These are phyloP conservation scores for Cheilosia vernalis DNA, from an alignment of 2,888 invertebrate species.

Conservation along the genomic window DNA sequence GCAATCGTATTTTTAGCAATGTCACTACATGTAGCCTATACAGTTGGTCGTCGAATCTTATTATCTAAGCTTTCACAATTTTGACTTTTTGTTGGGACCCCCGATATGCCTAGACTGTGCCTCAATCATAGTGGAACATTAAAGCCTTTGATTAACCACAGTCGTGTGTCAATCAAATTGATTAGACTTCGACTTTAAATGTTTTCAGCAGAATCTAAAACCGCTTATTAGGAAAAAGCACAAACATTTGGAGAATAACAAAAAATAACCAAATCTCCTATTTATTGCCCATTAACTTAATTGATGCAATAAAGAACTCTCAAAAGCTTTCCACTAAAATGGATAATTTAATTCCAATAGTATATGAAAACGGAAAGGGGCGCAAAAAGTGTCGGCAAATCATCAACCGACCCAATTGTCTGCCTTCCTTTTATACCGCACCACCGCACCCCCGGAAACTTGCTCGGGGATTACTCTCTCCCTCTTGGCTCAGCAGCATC, in stretches of 20 bases:
- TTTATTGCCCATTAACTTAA: constrained; percentile 65
- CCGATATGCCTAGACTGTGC: no score
- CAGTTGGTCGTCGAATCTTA: no score
- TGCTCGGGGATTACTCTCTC: constrained; percentile 27
- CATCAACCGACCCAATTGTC: constrained; percentile 20
- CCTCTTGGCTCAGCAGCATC: not conserved
- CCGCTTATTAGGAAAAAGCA: not conserved
- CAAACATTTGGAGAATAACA: constrained; percentile 1
- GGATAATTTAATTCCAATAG: constrained; percentile 36
- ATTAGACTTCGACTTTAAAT: no score
- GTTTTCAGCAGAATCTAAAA: not conserved
- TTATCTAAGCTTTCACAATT: no score
- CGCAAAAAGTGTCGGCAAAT: constrained; percentile 22
- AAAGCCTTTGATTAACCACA: no score
- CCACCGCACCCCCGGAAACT: not conserved
- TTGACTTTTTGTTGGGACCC: no score
- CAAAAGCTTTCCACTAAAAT: constrained; percentile 27
- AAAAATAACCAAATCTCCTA: constrained; percentile 15
- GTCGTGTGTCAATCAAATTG: no score
- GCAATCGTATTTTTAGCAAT: no score
- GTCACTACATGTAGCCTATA: no score
- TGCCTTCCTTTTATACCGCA: not conserved
- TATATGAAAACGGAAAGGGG: not conserved
- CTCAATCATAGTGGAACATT: no score
- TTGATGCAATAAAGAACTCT: constrained; percentile 58